These are phyloP conservation scores for Hymenochirus boettgeri DNA, from an alignment of 2,113 vertebrate species.

Conservation along the genomic window DNA sequence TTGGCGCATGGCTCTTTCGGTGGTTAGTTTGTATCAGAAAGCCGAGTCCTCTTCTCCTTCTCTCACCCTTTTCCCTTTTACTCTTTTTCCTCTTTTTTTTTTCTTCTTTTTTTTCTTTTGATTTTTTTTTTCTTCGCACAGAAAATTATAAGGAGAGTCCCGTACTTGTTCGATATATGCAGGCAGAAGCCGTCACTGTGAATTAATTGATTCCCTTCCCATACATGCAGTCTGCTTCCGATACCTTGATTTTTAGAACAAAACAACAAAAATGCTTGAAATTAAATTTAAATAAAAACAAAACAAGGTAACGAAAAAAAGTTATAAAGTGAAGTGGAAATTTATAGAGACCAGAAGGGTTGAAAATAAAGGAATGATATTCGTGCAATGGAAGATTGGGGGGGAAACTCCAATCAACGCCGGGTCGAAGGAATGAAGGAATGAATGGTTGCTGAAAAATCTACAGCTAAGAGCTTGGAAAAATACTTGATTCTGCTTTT, in stretches of 20 bases:
- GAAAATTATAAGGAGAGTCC: conserved; percentile 47
- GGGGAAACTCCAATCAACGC: conserved; percentile 1
- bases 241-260: conserved; percentile 25
- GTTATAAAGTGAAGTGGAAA: conserved; percentile 3
- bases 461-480: background rate
- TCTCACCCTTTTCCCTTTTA: conserved; percentile 17
- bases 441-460: background rate
- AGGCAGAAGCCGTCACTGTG: conserved; percentile 47
- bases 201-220: conserved; percentile 42
- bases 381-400: conserved; percentile 11
- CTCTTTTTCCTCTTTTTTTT: conserved; percentile 2
- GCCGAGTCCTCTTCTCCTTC: conserved; percentile 13
- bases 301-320: conserved; percentile 18
- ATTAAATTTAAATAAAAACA: background rate
- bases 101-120: background rate
- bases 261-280: conserved; percentile 5
- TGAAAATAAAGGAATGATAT: conserved; percentile 2
- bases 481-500: conserved; percentile 36
- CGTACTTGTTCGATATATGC: conserved; percentile 42
- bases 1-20: conserved; percentile 30
- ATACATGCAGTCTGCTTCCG: conserved; percentile 19
- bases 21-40: conserved; percentile 35
- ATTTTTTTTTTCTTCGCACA: conserved; percentile 35
- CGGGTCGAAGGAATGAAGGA: background rate
- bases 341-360: background rate